These are phyloP conservation scores for Cataglyphis albicans DNA, from an alignment of 2,888 invertebrate genomes.

Conservation along the genomic window DNA sequence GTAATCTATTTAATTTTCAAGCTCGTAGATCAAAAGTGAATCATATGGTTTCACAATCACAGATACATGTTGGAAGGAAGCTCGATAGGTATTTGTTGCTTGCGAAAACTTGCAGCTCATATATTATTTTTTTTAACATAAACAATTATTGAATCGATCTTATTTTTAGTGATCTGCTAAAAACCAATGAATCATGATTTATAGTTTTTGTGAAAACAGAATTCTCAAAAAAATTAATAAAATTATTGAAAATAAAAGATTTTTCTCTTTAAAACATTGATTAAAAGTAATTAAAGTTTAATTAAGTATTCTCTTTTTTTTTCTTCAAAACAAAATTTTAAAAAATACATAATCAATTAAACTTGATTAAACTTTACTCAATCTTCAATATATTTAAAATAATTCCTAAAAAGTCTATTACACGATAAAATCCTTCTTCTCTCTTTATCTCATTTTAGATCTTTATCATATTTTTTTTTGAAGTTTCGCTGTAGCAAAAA, in stretches of 20 bases:
- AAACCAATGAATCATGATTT: not conserved
- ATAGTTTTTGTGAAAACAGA: not conserved
- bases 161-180: not conserved
- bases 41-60: not conserved
- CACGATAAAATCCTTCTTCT: not conserved
- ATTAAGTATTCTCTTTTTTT: not conserved
- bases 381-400: not conserved
- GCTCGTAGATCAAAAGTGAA: not conserved
- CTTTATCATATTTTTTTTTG: not conserved
- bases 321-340: not conserved
- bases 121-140: not conserved
- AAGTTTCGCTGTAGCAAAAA: not conserved
- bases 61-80: not conserved
- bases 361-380: not conserved
- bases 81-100: not conserved
- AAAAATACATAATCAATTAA: not conserved
- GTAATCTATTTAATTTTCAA: conserved; percentile 24
- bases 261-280: not conserved
- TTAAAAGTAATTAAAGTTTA: not conserved
- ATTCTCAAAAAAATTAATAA: not conserved
- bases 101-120: not conserved
- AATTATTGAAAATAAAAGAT: not conserved
- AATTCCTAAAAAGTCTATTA: not conserved
- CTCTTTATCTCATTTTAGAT: not conserved
- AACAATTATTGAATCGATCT: not conserved